Conservation (phyloP, 2,113 vertebrate species). For the Tetraodon nigroviridis region DNA sequence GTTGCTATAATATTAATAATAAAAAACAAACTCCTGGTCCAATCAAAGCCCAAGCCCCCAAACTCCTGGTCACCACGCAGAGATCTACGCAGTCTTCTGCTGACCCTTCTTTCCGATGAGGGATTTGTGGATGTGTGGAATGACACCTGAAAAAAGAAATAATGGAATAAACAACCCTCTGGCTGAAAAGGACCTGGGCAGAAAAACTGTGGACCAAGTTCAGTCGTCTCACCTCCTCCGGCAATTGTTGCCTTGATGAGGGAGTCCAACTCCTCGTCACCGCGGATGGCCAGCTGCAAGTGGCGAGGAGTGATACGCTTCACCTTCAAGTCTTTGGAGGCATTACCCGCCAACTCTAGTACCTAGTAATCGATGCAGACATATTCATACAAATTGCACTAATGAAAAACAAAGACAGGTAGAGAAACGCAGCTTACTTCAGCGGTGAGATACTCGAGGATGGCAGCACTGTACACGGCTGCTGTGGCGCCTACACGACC, state of each 20-base stretch:
- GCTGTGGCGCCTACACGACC: slow-evolving; percentile 96
- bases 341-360: slow-evolving; percentile 95
- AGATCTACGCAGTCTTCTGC: slow-evolving; percentile 91
- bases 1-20: slow-evolving; percentile 77
- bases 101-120: slow-evolving; percentile 99
- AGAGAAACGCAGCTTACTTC: slow-evolving; percentile 74
- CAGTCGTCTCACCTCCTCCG: slow-evolving; percentile 81
- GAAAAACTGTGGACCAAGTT: not conserved
- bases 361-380: slow-evolving; percentile 71
- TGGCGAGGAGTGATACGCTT: slow-evolving; percentile 98
- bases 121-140: slow-evolving; percentile 99
- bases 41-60: slow-evolving; percentile 69
- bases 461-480: slow-evolving; percentile 95
- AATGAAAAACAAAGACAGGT: not conserved
- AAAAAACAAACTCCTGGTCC: slow-evolving; percentile 70
- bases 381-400: not conserved
- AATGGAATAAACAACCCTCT: not conserved
- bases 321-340: slow-evolving; percentile 97
- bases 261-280: slow-evolving; percentile 95
- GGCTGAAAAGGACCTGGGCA: not conserved
- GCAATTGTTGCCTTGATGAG: slow-evolving; percentile 99
- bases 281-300: slow-evolving; percentile 95
- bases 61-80: slow-evolving; percentile 46
- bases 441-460: slow-evolving; percentile 96
- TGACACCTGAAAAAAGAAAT: slow-evolving; percentile 80